Percentiles rank a stretch among this genome's conserved stretches.
Evolutionary conservation across 2,888 invertebrate genomes (phyloP).

Genomic region (Drosophila heteroneura): DNA sequence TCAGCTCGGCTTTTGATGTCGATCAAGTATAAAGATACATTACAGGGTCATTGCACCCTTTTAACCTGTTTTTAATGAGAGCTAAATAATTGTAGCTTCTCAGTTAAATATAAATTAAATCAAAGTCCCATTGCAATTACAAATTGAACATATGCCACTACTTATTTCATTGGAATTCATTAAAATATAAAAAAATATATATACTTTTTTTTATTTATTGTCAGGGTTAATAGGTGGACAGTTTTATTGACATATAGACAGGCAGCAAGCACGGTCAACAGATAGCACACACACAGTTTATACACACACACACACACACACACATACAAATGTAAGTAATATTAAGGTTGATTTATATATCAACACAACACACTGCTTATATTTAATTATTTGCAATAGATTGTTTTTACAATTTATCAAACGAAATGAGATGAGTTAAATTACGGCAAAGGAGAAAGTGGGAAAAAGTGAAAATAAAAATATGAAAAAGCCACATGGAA

Average conservation of each 20-base stretch:
- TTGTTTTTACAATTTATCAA: slow-evolving; percentile 10
- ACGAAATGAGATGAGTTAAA: slow-evolving; percentile 21
- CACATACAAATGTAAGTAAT: slow-evolving; percentile 5
- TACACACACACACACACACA: slow-evolving; percentile 18
- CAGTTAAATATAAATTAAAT: not conserved
- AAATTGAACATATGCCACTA: not conserved
- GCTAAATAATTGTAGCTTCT: not conserved
- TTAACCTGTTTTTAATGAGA: not conserved
- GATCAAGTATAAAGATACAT: not conserved
- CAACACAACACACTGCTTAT: slow-evolving; percentile 23
- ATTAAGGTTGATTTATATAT: slow-evolving; percentile 50
- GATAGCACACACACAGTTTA: slow-evolving; percentile 35
- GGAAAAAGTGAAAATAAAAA: slow-evolving; percentile 22
- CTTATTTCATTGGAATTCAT: slow-evolving; percentile 10
- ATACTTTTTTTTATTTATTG: slow-evolving; percentile 1
- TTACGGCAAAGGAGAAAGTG: slow-evolving; percentile 14
- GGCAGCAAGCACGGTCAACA: slow-evolving; percentile 43
- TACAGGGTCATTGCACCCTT: not conserved
- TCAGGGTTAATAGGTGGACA: slow-evolving; percentile 27
- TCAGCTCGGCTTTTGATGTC: not conserved
- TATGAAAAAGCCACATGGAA: slow-evolving; percentile 23
- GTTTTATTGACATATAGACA: slow-evolving; percentile 45
- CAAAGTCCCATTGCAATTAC: slow-evolving; percentile 17
- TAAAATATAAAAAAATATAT: not conserved
- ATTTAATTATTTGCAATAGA: slow-evolving; percentile 20